A percentile compares a stretch with the other conserved stretches of the same genome.
Conservation (phyloP, 30 jellyfish, hydroid and myxozoan genomes). For the Sanderia malayensis region DNA sequence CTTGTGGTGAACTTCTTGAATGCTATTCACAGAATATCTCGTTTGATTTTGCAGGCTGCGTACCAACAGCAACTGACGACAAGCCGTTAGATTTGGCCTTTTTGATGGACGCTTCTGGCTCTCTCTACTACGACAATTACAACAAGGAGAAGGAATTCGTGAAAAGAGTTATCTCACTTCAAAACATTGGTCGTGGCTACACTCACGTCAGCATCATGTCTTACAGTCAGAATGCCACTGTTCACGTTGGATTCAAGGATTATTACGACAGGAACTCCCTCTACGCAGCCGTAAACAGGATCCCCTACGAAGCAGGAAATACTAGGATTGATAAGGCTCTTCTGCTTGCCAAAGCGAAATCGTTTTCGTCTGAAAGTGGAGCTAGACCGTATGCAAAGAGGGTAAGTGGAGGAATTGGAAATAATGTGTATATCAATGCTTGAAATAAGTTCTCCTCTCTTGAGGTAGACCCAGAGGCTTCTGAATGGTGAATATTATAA, state of each 20-base stretch:
- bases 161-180: conserved; percentile 61
- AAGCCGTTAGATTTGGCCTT: conserved; percentile 76
- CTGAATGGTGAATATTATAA: too few species aligned
- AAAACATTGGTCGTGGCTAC: conserved; percentile 21
- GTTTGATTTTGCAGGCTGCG: conserved; percentile 56
- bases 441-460: too few species aligned
- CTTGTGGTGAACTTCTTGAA: too few species aligned
- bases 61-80: conserved; percentile 4
- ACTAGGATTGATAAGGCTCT: conserved; percentile 88
- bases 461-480: too few species aligned
- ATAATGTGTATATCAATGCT: too few species aligned
- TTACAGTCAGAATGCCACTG: conserved; percentile 74
- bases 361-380: conserved; percentile 61
- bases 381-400: conserved; percentile 79
- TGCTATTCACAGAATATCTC: too few species aligned
- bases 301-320: conserved; percentile 62
- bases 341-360: conserved; percentile 44
- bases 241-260: conserved; percentile 50
- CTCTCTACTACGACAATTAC: conserved; percentile 50
- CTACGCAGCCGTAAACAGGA: conserved; percentile 40
- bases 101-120: conserved; percentile 85
- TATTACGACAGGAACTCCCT: conserved; percentile 23
- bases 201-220: conserved; percentile 64
- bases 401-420: too few species aligned
- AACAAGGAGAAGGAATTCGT: conserved; percentile 64